phyloP scores from a whole-genome alignment of 2,113 vertebrate species.

The Spilogale gracilis region DNA sequence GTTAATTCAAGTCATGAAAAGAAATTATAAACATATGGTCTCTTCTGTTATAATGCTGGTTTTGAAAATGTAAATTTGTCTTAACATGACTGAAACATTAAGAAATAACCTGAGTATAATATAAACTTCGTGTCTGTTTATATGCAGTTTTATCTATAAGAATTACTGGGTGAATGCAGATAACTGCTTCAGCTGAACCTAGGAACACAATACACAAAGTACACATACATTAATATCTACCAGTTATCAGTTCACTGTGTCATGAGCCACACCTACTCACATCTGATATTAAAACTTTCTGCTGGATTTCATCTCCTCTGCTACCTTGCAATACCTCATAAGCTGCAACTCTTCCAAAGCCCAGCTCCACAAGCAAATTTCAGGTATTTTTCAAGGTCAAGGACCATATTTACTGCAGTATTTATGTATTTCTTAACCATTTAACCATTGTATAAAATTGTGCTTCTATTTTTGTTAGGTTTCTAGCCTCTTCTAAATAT shows the following conservation, averaged over 20 bases:
- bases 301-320: not conserved
- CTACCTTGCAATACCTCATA: not conserved
- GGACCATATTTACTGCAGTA: not conserved
- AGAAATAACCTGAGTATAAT: not conserved
- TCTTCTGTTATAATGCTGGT: not conserved
- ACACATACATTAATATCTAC: not conserved
- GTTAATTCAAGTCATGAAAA: not conserved
- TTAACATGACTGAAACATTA: not conserved
- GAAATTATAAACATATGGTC: not conserved
- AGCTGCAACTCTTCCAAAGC: not conserved
- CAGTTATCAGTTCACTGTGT: not conserved
- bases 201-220: not conserved
- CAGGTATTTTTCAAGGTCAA: not conserved
- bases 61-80: slow-evolving; percentile 31
- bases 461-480: not conserved
- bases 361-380: not conserved
- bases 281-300: not conserved
- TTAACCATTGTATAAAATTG: not conserved
- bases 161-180: not conserved
- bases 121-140: not conserved
- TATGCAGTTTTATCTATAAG: not conserved
- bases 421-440: not conserved
- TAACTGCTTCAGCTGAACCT: not conserved
- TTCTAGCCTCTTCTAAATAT: not conserved
- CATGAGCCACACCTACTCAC: not conserved